Evolutionary conservation across 2,113 vertebrate species (phyloP).

Genomic region (Catharus minimus): DNA sequence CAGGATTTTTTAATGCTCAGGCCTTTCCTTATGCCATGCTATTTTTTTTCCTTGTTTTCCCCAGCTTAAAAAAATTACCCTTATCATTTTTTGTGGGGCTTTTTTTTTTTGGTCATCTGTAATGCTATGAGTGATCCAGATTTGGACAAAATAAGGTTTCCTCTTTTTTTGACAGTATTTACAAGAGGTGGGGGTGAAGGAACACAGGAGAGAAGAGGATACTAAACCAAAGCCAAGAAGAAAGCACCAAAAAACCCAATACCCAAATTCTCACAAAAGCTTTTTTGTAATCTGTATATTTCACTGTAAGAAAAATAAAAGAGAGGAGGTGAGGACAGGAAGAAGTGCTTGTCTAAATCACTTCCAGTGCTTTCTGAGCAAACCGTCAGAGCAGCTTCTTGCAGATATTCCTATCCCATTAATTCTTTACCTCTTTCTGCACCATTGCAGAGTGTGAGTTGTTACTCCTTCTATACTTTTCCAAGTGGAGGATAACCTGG

Average conservation of each 20-base stretch:
- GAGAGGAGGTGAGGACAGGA: not conserved
- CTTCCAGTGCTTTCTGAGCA: not conserved
- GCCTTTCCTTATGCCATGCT: not conserved
- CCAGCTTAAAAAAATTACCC: not conserved
- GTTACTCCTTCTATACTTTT: not conserved
- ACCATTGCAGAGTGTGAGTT: not conserved
- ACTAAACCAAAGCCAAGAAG: not conserved
- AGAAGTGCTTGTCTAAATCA: not conserved
- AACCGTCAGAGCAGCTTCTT: not conserved
- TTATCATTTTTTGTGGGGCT: not conserved
- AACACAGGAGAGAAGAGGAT: not conserved
- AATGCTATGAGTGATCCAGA: not conserved
- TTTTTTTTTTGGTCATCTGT: not conserved
- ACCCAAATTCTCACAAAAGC: not conserved
- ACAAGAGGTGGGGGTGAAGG: not conserved
- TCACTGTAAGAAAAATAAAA: not conserved
- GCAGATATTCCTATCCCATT: not conserved
- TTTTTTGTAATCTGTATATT: fast-evolving
- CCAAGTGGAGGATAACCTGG: not conserved
- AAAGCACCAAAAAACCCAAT: not conserved
- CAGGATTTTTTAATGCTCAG: not conserved
- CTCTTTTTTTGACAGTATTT: not conserved
- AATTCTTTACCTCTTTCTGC: not conserved
- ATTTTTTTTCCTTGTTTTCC: fast-evolving
- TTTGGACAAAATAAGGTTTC: not conserved